Base-by-base conservation (phyloP, 2,888 invertebrate species). In the Caenorhabditis parvicauda region DNA sequence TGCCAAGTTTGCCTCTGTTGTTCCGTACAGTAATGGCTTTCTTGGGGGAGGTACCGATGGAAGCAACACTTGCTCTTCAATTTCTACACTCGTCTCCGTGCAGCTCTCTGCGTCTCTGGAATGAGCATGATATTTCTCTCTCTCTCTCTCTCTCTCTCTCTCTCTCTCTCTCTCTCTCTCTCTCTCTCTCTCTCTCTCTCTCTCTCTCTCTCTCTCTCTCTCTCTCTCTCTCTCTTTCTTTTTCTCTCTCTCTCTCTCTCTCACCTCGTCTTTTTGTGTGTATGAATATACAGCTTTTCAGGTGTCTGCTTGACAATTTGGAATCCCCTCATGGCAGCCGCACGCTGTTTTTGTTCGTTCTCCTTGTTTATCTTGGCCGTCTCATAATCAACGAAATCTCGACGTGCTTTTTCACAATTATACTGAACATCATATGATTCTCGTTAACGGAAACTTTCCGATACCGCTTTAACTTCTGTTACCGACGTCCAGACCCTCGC, bases 71-170 rank as follows among this genome's bases (percentile, higher is more conserved):
- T 14, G 9, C n/a, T n/a, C n/a, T n/a, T n/a, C n/a, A n/a, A n/a
- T n/a, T n/a, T n/a, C n/a, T n/a, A 37, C 47, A 51, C 57, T 51
- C 51, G 51, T 52, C 44, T 49, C 28, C n/a, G 7, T 28, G n/a
- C n/a, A 38, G 38, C 38, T 38, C 3, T 19, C 7, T 19, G 38
- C 4, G 7, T 4, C n/a, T 47, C 22, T 21, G n/a, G n/a, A n/a
- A n/a, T n/a, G n/a, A n/a, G n/a, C n/a, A n/a, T n/a, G n/a, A n/a
- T n/a, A n/a, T n/a, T n/a, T 29, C 47, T 14, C 35, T 21, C 37
- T 28, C 17, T 27, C 25, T 44, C 58, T 52, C 52, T 35, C 48
- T 47, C 19, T 35, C 51, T 38, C 37, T n/a, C 32, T 22, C 42
- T 38, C 28, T 39, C 38, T 17, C 25, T 50, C 39, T 39, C 46